Evolutionary conservation across 2,888 invertebrate species (phyloP).

Genomic region (Ariolimax columbianus): DNA sequence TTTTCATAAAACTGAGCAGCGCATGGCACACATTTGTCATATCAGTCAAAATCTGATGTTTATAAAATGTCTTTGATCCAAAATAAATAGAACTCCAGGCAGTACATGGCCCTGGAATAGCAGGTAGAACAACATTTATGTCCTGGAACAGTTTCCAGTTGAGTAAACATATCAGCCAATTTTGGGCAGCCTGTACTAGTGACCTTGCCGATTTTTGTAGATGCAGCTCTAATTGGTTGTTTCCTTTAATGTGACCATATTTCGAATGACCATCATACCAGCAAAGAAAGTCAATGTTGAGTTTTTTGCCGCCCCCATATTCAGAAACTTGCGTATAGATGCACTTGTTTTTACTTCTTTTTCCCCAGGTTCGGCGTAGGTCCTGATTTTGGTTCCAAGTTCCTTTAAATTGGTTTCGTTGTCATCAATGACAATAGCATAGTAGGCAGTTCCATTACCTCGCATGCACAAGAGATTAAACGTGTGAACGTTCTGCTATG

Average conservation of each 20-base stretch:
- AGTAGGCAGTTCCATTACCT: slow-evolving; percentile 31
- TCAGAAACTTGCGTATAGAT: slow-evolving; percentile 25
- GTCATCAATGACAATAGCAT: slow-evolving; percentile 26
- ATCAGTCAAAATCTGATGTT: no score
- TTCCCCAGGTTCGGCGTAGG: slow-evolving; percentile 4
- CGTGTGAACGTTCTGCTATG: not conserved
- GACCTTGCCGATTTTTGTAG: slow-evolving; percentile 35
- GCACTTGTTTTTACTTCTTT: slow-evolving; percentile 30
- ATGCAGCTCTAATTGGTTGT: slow-evolving; percentile 34
- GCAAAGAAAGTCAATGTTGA: slow-evolving; percentile 40
- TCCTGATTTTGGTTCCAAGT: slow-evolving; percentile 11
- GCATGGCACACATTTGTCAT: no score
- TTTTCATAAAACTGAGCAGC: no score
- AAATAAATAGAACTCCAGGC: slow-evolving; percentile 41
- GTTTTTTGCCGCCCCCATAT: slow-evolving; percentile 23
- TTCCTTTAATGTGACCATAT: slow-evolving; percentile 30
- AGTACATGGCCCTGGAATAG: slow-evolving; percentile 39
- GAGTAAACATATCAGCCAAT: slow-evolving; percentile 35
- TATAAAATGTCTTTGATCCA: slow-evolving; percentile 45
- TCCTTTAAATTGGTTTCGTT: slow-evolving; percentile 10
- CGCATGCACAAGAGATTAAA: not conserved
- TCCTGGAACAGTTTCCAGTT: slow-evolving; percentile 35
- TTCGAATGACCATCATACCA: slow-evolving; percentile 8
- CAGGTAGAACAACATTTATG: slow-evolving; percentile 42
- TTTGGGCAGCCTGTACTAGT: slow-evolving; percentile 45